Conservation (phyloP, 1,140 invertebrate genomes). For the Cydia splendana region DNA sequence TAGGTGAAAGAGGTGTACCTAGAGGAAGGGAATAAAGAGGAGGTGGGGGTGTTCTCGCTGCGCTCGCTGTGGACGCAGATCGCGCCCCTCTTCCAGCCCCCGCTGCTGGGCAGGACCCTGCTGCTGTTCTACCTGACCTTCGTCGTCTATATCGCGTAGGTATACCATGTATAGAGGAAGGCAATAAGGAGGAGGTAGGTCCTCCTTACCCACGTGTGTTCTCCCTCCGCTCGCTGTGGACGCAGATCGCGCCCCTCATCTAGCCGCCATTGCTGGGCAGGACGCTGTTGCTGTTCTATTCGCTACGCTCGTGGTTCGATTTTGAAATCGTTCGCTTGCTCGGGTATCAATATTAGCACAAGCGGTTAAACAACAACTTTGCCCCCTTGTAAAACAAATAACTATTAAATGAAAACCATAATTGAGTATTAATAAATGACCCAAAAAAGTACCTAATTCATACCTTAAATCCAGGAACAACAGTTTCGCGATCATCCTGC, state of each 20-base stretch:
- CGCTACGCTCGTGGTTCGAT: too few species aligned
- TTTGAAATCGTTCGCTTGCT: too few species aligned
- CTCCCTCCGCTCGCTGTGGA: conserved; percentile 58
- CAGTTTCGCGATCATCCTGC: conserved; percentile 67
- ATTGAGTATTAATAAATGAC: not conserved
- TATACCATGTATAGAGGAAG: conserved; percentile 49
- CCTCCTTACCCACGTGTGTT: conserved; percentile 34
- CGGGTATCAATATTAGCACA: too few species aligned
- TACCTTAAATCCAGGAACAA: conserved; percentile 56
- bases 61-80: conserved; percentile 61
- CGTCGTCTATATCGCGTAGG: conserved; percentile 63
- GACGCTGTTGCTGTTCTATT: conserved; percentile 62
- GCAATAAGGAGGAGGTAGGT: conserved; percentile 48
- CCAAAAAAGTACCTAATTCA: too few species aligned
- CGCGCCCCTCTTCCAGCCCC: conserved; percentile 61
- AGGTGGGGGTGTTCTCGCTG: conserved; percentile 50
- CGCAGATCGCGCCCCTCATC: conserved; percentile 64
- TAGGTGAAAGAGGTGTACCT: conserved; percentile 58
- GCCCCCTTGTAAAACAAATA: too few species aligned
- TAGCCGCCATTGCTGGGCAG: conserved; percentile 53
- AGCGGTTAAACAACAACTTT: too few species aligned
- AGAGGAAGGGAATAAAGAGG: conserved; percentile 56
- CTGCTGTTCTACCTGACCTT: conserved; percentile 66
- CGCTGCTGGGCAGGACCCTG: conserved; percentile 56
- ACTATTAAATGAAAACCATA: not conserved